These are phyloP conservation scores for Microcebus lehilahytsara DNA, from an alignment of 2,113 vertebrate genomes.

Conservation along the genomic window DNA sequence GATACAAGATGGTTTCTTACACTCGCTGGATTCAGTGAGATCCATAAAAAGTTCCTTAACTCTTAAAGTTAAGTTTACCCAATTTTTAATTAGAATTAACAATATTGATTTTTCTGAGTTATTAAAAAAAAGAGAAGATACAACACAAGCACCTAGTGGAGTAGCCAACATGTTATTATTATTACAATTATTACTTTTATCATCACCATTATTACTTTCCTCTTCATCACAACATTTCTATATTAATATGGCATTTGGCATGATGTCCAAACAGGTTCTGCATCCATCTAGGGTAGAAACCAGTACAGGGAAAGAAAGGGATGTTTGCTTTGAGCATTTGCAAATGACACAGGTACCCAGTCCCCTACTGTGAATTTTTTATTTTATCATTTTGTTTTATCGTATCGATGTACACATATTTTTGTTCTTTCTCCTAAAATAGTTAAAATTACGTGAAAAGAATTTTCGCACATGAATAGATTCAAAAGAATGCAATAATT, in stretches of 20 bases:
- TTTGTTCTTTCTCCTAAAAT: constrained; percentile 28
- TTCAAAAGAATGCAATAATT: constrained; percentile 9
- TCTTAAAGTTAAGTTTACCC: not conserved
- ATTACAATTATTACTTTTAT: not conserved
- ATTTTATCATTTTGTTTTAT: not conserved
- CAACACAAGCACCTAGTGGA: rapidly evolving
- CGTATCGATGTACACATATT: not conserved
- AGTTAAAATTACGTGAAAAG: not conserved
- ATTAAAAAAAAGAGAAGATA: not conserved
- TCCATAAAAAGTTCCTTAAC: not conserved
- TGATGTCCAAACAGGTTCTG: not conserved
- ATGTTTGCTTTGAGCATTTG: not conserved
- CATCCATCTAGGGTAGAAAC: not conserved
- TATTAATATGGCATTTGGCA: not conserved
- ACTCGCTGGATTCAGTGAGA: not conserved
- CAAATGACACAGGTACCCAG: not conserved
- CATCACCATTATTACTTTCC: not conserved
- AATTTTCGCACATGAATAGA: not conserved
- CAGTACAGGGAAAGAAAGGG: not conserved
- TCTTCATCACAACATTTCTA: not conserved
- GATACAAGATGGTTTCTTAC: not conserved
- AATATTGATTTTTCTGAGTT: not conserved
- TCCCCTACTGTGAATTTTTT: not conserved
- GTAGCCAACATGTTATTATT: not conserved
- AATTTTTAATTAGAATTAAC: not conserved